Evolutionary conservation across 2,113 vertebrate species (phyloP), one percentile per base, ranked within the genome.

Genomic region (Strix aluco): DNA sequence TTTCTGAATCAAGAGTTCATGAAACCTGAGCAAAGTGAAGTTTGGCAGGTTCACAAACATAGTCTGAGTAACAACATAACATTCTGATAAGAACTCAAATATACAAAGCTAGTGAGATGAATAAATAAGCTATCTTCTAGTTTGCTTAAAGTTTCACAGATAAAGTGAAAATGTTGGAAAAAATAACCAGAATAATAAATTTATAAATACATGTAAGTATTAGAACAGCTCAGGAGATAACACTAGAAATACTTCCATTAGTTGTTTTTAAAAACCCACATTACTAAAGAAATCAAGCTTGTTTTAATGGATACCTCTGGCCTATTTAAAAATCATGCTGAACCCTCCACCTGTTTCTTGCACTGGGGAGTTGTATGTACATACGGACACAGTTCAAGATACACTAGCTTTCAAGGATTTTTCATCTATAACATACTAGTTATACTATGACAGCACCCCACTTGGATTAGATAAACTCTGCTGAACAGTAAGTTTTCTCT

Each of bases 341-440:
- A 85, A 36, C 46, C 3, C 12, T 62, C 26, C 15, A 9, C 15
- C 26, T 12, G 1, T 44, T 79, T 62, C 42, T 46, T 51, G n/a
- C 15, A 29, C 7, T 19, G 30, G 20, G 10, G 23, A 72, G 12
- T 1, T 51, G 2, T 4, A 27, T 0, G 5, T 38, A 9, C 14
- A 6, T 5, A 42, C 51, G 42, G 42, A 46, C 27, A 25, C 7
- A 42, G 62, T 13, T 77, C n/a, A 32, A 55, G 47, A 59, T 22
- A 46, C 11, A 20, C 2, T 0, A n/a, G 21, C 27, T 57, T 34
- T 34, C 44, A 54, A 46, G 0, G 9, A 59, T n/a, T 55, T 47
- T 59, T 8, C 38, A 58, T 34, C 32, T 30, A 0, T 63, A 69
- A 59, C 22, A 9, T 5, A 40, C 3, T 38, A n/a, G 26, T 2